Percentiles rank a stretch among this genome's conserved stretches.
Conservation (phyloP, 2,888 invertebrate genomes). For the Orthonychiurus folsomi region DNA sequence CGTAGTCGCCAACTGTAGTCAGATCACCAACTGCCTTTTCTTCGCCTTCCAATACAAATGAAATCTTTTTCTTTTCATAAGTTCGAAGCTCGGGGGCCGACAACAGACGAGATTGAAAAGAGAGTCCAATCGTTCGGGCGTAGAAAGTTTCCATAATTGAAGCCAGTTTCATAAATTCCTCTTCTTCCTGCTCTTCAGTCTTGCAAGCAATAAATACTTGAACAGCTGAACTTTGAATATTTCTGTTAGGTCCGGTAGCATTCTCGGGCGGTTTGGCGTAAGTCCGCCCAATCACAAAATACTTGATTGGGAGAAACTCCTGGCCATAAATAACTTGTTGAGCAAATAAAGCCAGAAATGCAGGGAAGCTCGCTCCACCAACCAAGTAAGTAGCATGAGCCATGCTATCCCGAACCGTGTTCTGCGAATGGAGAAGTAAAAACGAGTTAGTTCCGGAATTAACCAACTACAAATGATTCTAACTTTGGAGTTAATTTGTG, state of each 20-base stretch:
- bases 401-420: neutral
- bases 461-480: neutral
- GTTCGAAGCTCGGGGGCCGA: conserved; percentile 55
- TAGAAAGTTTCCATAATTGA: conserved; percentile 50
- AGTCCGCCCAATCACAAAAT: conserved; percentile 61
- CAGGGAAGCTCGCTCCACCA: conserved; percentile 63
- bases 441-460: neutral
- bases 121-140: conserved; percentile 49
- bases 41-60: conserved; percentile 57
- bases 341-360: conserved; percentile 64
- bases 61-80: conserved; percentile 60
- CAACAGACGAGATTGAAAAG: conserved; percentile 57
- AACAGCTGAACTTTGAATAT: conserved; percentile 60
- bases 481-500: too few species aligned
- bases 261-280: conserved; percentile 48
- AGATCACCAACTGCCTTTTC: conserved; percentile 67
- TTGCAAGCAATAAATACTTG: conserved; percentile 56
- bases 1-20: conserved; percentile 61
- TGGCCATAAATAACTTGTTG: conserved; percentile 55
- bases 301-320: conserved; percentile 58
- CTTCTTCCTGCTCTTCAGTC: conserved; percentile 49
- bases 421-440: too few species aligned
- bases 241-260: neutral
- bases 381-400: conserved; percentile 50
- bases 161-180: conserved; percentile 48